Evolutionary conservation across 92 coral and sea anemone species (phyloP), one percentile per base, ranked within the genome.

Genomic region (Actinostola sp.): DNA sequence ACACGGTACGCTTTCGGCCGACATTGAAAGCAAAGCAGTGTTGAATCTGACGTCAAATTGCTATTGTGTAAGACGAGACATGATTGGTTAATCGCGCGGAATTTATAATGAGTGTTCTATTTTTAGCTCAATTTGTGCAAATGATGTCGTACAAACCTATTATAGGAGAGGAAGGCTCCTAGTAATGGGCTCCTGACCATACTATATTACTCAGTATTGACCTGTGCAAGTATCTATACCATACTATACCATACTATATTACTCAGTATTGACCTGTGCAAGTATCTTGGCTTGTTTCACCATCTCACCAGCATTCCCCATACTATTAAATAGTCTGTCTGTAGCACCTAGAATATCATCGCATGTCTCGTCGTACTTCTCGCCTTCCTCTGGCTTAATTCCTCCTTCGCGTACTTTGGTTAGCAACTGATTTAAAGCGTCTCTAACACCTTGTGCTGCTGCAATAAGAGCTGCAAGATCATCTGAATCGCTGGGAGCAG

Each of bases 301-400:
- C 98, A 94, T 94, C 82, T 94, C 98, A 29, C 98, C 98, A 63
- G 98, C 98, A 61, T 94, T 94, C 0, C 98, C 98, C 98, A 94
- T 94, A 75, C 98, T 94, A 70, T 94, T 94, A 21, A 94, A 94
- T 87, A 94, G 84, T 42, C 98, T 87, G 72, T 94, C 97, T 8
- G 98, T 91, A 16, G 98, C 98, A 48, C 89, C 91, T 0, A 94
- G 85, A 34, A 94, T 94, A 44, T 83, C 84, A 44, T 94, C 98
- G 63, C 98, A 94, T 2, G 97, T 89, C 49, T 86, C 97, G 52
- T 88, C 98, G 61, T 94, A 94, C 39, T 89, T 89, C 67, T 92
- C 98, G 0, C 82, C 89, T 41, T 84, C 86, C 39, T 76, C 84
- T 14, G 85, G 84, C 12, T 72, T 71, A 66, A 85, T 80, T 25